Evolutionary conservation across 2,113 vertebrate species (phyloP).

Genomic region (Acinonyx jubatus): DNA sequence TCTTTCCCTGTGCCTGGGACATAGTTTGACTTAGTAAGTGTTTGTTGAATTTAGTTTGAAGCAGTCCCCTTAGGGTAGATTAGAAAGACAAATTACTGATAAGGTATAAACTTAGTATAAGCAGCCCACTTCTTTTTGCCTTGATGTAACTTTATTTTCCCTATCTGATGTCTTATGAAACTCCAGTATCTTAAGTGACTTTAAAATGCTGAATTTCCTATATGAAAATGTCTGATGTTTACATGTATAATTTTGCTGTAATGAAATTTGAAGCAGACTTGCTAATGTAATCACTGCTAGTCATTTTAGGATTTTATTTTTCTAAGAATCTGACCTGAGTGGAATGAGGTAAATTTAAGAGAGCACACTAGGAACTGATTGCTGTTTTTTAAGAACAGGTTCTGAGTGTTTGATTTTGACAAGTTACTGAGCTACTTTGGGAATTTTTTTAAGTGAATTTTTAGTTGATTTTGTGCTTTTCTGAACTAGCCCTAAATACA

Average conservation of each 20-base stretch:
- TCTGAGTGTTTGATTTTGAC: constrained; percentile 31
- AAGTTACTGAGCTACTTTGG: background rate
- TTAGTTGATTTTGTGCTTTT: background rate
- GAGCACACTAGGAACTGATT: background rate
- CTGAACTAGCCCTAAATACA: background rate
- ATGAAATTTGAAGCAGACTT: constrained; percentile 51
- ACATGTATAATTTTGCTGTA: background rate
- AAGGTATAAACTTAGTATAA: background rate
- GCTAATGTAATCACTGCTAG: background rate
- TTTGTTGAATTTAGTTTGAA: constrained; percentile 29
- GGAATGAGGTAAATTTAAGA: background rate
- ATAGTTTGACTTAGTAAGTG: background rate
- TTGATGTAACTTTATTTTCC: constrained; percentile 41
- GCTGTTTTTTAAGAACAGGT: constrained; percentile 48
- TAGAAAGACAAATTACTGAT: background rate
- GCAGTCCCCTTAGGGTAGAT: background rate
- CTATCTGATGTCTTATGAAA: background rate
- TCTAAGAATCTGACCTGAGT: background rate
- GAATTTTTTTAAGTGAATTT: background rate
- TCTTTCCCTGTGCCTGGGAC: background rate
- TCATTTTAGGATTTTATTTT: constrained; percentile 42
- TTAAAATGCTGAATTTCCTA: constrained; percentile 8
- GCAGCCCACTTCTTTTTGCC: background rate
- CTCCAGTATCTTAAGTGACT: background rate
- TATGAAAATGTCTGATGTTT: constrained; percentile 46